Evolutionary conservation across 2,888 invertebrate species (phyloP), one percentile per base, ranked within the genome.

Genomic region (Isotomurus palustris): DNA sequence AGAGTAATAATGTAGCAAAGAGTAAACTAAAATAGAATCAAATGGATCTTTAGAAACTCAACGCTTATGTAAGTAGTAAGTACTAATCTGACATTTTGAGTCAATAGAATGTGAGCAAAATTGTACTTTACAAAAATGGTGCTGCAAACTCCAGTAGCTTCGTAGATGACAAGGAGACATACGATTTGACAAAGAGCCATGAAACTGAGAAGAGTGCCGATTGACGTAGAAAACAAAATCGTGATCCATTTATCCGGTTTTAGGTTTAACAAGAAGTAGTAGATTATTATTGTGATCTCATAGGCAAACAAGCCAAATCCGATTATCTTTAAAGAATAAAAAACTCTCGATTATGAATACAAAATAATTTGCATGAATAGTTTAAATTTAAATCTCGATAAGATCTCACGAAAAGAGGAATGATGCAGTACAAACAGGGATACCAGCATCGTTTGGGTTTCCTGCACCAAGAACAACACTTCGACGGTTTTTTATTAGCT

Each of bases 151-250:
- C 38, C n/a, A 8, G 43, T 56, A 29, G 44, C 48, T 36, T 58
- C 58, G 38, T 43, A 53, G 27, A 28, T 27, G 22, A 58, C 47
- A 14, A 58, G 48, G 19, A 58, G 19, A 43, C 49, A 62, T 21
- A 45, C 27, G 40, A 58, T 8, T 35, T 55, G 54, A 52, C 52
- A 22, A 12, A 62, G 29, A 10, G 55, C 25, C 10, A 48, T 25
- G 22, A 47, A n/a, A n/a, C n/a, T n/a, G n/a, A 44, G 4, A 58
- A 17, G 21, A 24, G 29, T 2, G 44, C 24, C 6, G n/a, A n/a
- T n/a, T n/a, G n/a, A n/a, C n/a, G n/a, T n/a, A n/a, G n/a, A n/a
- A n/a, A n/a, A n/a, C n/a, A n/a, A n/a, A n/a, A n/a, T n/a, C n/a
- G n/a, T n/a, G n/a, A n/a, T n/a, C n/a, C n/a, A n/a, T n/a, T n/a